Conservation (phyloP, 2,113 vertebrate species). For the Dicentrarchus labrax region DNA sequence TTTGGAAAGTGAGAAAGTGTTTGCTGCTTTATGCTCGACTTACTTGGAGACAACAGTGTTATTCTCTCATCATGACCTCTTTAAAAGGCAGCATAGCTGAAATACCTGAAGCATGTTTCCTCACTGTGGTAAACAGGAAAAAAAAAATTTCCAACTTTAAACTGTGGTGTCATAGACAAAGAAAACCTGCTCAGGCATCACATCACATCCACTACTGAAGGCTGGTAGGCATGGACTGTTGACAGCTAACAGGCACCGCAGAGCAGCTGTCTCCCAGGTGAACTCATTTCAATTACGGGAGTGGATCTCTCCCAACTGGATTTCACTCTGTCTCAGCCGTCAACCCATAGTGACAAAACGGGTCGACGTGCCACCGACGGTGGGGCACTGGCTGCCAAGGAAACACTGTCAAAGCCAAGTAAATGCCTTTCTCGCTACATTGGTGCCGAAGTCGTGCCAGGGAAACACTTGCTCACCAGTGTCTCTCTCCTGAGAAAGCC, state of each 20-base stretch:
- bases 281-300: conserved; percentile 82
- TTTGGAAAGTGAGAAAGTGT: conserved; percentile 16
- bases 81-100: conserved; percentile 7
- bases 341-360: conserved; percentile 71
- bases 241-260: conserved; percentile 65
- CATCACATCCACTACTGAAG: conserved; percentile 30
- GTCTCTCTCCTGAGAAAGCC: conserved; percentile 74
- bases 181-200: conserved; percentile 29
- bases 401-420: conserved; percentile 69
- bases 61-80: conserved; percentile 20
- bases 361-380: conserved; percentile 52
- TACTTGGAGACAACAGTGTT: background rate
- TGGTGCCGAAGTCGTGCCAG: conserved; percentile 67
- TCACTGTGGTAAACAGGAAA: conserved; percentile 5
- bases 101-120: conserved; percentile 9
- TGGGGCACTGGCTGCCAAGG: conserved; percentile 70
- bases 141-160: conserved; percentile 27
- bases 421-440: conserved; percentile 63
- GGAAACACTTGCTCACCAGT: conserved; percentile 76
- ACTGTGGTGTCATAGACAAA: conserved; percentile 1
- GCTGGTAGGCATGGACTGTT: conserved; percentile 37
- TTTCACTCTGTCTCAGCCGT: conserved; percentile 75
- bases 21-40: conserved; percentile 11
- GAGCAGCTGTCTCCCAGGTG: conserved; percentile 79
- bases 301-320: conserved; percentile 73